Conservation (phyloP, 2,113 vertebrate genomes). For the Trematocara stigmaticum region DNA sequence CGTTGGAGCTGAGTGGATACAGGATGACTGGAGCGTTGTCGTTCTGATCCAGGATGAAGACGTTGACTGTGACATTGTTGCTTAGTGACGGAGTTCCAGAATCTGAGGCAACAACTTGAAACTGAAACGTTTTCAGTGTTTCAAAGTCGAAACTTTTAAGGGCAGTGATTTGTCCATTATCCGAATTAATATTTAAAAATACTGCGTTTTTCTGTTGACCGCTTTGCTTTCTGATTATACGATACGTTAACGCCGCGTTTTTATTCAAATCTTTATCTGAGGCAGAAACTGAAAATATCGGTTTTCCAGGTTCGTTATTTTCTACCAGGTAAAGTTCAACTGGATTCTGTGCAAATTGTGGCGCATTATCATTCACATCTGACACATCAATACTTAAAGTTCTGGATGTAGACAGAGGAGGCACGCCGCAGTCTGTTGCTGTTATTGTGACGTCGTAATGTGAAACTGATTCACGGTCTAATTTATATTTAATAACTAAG, state of each 20-base stretch:
- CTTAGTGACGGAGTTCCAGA: not conserved
- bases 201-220: not conserved
- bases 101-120: not conserved
- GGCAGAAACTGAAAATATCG: slow-evolving; percentile 53
- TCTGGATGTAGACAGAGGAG: slow-evolving; percentile 40
- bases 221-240: not conserved
- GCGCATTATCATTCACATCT: slow-evolving; percentile 67
- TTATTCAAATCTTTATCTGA: slow-evolving; percentile 54
- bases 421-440: slow-evolving; percentile 54
- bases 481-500: slow-evolving; percentile 18
- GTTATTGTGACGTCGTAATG: slow-evolving; percentile 55
- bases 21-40: too few relatives aligned
- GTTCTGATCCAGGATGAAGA: too few relatives aligned
- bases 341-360: not conserved
- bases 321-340: slow-evolving; percentile 61
- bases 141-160: slow-evolving; percentile 64
- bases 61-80: too few relatives aligned
- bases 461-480: slow-evolving; percentile 56
- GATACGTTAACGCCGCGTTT: slow-evolving; percentile 54
- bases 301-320: slow-evolving; percentile 52
- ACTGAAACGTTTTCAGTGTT: slow-evolving; percentile 13
- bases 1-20: too few relatives aligned
- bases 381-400: slow-evolving; percentile 47
- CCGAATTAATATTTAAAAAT: slow-evolving; percentile 55
- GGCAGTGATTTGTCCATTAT: not conserved